Conservation (phyloP, 2,888 invertebrate genomes). For the Latheticus oryzae region DNA sequence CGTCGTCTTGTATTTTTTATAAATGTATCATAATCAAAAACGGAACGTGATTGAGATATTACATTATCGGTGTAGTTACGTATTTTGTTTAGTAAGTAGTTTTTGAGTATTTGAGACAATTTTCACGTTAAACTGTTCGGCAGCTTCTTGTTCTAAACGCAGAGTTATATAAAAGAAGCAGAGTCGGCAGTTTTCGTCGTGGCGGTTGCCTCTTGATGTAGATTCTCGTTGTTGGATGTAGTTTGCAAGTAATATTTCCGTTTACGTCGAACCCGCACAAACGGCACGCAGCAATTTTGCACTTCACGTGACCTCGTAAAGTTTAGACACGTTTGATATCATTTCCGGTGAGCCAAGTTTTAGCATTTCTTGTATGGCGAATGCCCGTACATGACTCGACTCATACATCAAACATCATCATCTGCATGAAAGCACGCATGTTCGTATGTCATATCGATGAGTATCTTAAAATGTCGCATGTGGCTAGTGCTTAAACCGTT, state of each 20-base stretch:
- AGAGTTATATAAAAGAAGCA: too few relatives aligned
- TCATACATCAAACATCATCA: slow-evolving; percentile 43
- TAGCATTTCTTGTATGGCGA: slow-evolving; percentile 37
- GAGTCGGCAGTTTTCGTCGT: slow-evolving; percentile 27
- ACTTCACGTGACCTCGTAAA: slow-evolving; percentile 38
- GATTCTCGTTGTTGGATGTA: slow-evolving; percentile 19
- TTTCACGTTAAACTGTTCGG: slow-evolving; percentile 21
- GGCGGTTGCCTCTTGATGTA: slow-evolving; percentile 15
- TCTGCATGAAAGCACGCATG: slow-evolving; percentile 35
- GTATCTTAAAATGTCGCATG: slow-evolving; percentile 32
- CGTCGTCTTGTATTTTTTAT: slow-evolving; percentile 21
- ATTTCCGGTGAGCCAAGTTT: slow-evolving; percentile 48
- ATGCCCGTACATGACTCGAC: slow-evolving; percentile 39
- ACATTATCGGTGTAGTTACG: slow-evolving; percentile 24
- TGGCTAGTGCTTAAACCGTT: slow-evolving; percentile 26
- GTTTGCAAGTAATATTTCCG: slow-evolving; percentile 30
- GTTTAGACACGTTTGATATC: slow-evolving; percentile 36
- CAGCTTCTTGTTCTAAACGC: too few relatives aligned
- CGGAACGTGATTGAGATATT: slow-evolving; percentile 16
- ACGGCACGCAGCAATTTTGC: slow-evolving; percentile 43
- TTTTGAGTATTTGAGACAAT: slow-evolving; percentile 8
- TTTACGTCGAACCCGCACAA: slow-evolving; percentile 35
- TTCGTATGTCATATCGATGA: slow-evolving; percentile 28
- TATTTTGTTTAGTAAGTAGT: slow-evolving; percentile 10
- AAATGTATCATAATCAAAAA: slow-evolving; percentile 15